These are phyloP conservation scores for Crocallis elinguaria DNA, from an alignment of 2,888 invertebrate species.

Conservation along the genomic window DNA sequence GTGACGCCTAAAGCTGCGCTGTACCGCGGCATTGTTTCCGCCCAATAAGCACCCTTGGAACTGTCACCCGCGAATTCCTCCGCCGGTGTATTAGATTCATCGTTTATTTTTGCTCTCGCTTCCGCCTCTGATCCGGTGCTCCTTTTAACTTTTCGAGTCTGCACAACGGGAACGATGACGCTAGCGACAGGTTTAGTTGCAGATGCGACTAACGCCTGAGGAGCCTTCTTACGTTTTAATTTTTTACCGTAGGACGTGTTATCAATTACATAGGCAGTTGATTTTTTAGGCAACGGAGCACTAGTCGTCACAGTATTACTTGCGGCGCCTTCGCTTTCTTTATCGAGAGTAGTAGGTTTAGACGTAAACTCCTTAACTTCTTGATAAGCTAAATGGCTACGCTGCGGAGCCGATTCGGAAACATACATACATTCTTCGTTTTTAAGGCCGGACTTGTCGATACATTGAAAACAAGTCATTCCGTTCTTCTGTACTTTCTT, in stretches of 20 bases:
- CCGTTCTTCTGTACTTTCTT: slow-evolving; percentile 89
- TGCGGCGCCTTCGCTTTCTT: slow-evolving; percentile 67
- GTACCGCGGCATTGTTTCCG: slow-evolving; percentile 87
- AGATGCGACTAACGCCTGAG: slow-evolving; percentile 52
- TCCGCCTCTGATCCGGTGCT: slow-evolving; percentile 66
- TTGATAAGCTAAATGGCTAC: slow-evolving; percentile 87
- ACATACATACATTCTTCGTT: slow-evolving; percentile 93
- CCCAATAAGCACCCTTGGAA: slow-evolving; percentile 86
- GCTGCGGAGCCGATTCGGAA: slow-evolving; percentile 87
- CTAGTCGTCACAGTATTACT: slow-evolving; percentile 72
- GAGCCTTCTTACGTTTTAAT: slow-evolving; percentile 72
- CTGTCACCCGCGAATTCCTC: slow-evolving; percentile 82
- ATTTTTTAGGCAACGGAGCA: slow-evolving; percentile 59
- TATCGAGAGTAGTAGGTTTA: slow-evolving; percentile 68
- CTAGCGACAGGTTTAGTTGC: slow-evolving; percentile 55
- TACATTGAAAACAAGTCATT: slow-evolving; percentile 91
- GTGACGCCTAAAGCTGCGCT: slow-evolving; percentile 87
- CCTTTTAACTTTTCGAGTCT: slow-evolving; percentile 61
- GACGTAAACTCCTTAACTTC: slow-evolving; percentile 86
- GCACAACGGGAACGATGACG: slow-evolving; percentile 44
- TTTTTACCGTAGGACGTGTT: slow-evolving; percentile 69
- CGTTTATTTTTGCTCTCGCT: slow-evolving; percentile 59
- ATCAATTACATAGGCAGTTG: slow-evolving; percentile 73
- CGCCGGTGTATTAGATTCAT: slow-evolving; percentile 71
- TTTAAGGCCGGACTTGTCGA: slow-evolving; percentile 87